Base-by-base conservation (phyloP, 2,888 invertebrate genomes). In the Drosophila incognita region DNA sequence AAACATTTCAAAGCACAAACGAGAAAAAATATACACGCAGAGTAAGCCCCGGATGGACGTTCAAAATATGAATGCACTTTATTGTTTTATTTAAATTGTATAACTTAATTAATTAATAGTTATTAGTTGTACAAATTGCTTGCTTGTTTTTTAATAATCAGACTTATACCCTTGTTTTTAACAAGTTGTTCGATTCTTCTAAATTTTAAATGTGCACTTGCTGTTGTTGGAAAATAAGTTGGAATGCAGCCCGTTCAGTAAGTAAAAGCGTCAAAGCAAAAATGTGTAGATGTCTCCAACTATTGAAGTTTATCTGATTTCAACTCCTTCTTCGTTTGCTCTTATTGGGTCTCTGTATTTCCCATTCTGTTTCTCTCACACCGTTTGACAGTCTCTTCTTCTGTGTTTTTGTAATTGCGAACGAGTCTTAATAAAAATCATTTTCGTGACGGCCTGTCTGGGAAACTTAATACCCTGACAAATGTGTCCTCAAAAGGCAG, bases 381-480 rank as follows among this genome's bases (percentile, higher is more conserved):
- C 3, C 11, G 15, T 0, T 48, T 49, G 49, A 15, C 15, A 21
- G n/a, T 18, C 11, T 52, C 1, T 2, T 11, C 2, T 7, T 52
- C 21, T n/a, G 18, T 46, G n/a, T 35, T 15, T 38, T 51, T 48
- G 60, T 72, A 72, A 75, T 69, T 81, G 72, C 54, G 46, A 62
- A 61, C 52, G 72, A 83, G 70, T 70, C 75, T 81, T 64, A 73
- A 74, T 72, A 75, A 75, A 81, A 81, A 65, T 70, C 36, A 70
- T 65, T 77, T 67, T 48, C 58, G 63, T 65, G 67, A 66, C 49
- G 56, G 51, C 48, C 56, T 73, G 63, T 42, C 61, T 76, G 69
- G 69, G 85, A 79, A 84, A 84, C 73, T 63, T 74, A 82, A 82
- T 74, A 67, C 82, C 21, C 49, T 35, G 69, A 58, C 81, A 74